These are phyloP conservation scores for Strix uralensis DNA, from an alignment of 2,113 vertebrate genomes.

Conservation along the genomic window DNA sequence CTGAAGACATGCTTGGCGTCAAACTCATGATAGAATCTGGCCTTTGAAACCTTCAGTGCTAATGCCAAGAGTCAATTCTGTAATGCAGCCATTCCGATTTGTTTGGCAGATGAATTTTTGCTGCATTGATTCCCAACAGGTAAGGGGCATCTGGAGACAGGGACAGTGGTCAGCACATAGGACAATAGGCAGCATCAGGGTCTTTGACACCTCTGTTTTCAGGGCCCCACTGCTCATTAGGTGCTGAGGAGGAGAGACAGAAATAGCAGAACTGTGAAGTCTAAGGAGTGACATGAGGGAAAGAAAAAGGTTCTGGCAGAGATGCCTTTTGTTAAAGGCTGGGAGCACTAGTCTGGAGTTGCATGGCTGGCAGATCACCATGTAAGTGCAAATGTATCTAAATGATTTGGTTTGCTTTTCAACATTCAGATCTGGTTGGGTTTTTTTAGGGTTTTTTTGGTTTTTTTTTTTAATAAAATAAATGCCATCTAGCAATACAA, in stretches of 20 bases:
- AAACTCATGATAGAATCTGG: not conserved
- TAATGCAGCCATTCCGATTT: accelerated
- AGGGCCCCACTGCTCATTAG: not conserved
- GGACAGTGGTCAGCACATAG: accelerated
- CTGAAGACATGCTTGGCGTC: accelerated
- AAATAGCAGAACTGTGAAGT: not conserved
- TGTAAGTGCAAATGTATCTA: not conserved
- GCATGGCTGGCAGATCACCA: not conserved
- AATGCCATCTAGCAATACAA: not conserved
- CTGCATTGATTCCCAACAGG: not conserved
- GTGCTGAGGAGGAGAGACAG: not conserved
- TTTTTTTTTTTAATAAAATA: not conserved
- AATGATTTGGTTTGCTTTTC: not conserved
- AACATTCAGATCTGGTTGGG: not conserved
- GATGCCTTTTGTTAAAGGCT: not conserved
- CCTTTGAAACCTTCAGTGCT: not conserved
- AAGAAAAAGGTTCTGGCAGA: not conserved
- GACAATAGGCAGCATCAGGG: not conserved
- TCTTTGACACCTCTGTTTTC: not conserved
- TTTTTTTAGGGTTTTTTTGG: too few relatives aligned
- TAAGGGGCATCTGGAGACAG: accelerated
- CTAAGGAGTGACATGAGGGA: not conserved
- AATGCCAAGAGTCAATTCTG: not conserved
- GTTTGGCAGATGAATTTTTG: not conserved
- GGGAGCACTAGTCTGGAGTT: not conserved